Percentiles rank a stretch among this genome's conserved stretches.
Evolutionary conservation across 1,140 invertebrate species (phyloP).

Genomic region (Drosophila ficusphila): DNA sequence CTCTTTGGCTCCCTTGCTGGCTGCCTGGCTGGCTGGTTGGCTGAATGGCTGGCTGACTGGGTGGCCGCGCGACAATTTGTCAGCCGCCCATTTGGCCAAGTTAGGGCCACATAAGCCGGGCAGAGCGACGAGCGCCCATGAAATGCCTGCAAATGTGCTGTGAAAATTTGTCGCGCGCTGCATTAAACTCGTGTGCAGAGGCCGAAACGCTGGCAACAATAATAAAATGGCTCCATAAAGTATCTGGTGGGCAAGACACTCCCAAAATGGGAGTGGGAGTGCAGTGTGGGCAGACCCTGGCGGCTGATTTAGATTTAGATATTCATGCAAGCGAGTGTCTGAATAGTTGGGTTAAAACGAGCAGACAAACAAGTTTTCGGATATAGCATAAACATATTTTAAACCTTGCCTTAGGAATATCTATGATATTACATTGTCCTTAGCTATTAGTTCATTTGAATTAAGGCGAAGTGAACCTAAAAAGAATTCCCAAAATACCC

Average conservation of each 20-base stretch:
- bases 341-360: too few relatives aligned
- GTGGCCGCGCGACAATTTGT: slow-evolving; percentile 64
- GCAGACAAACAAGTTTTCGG: too few relatives aligned
- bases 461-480: too few relatives aligned
- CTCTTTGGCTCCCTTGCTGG: slow-evolving; percentile 4
- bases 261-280: neutral
- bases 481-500: too few relatives aligned
- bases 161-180: slow-evolving; percentile 75
- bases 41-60: neutral
- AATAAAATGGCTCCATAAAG: slow-evolving; percentile 51
- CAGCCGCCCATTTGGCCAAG: slow-evolving; percentile 75
- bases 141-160: slow-evolving; percentile 66
- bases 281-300: neutral
- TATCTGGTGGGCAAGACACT: slow-evolving; percentile 26
- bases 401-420: too few relatives aligned
- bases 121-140: slow-evolving; percentile 31
- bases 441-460: too few relatives aligned
- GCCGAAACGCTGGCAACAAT: slow-evolving; percentile 37
- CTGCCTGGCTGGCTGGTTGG: neutral
- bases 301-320: slow-evolving; percentile 28
- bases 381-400: too few relatives aligned
- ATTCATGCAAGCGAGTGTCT: slow-evolving; percentile 9
- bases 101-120: slow-evolving; percentile 62
- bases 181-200: slow-evolving; percentile 69
- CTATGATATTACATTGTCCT: too few relatives aligned